These are phyloP conservation scores for Callionymus lyra DNA, from an alignment of 2,113 vertebrate genomes.

Conservation along the genomic window DNA sequence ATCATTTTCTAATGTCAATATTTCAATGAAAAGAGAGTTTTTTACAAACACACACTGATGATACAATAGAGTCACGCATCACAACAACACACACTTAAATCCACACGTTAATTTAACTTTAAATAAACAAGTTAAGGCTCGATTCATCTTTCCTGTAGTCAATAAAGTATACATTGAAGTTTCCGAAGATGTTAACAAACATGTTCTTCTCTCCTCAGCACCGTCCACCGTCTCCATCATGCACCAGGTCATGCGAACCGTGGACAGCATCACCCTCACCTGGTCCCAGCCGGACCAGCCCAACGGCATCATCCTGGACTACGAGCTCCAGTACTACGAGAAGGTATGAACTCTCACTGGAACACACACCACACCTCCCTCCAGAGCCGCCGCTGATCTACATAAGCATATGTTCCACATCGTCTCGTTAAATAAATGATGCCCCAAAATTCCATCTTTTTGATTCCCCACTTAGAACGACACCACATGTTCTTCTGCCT, in stretches of 20 bases:
- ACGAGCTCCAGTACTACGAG: conserved; percentile 92
- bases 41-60: too few relatives aligned
- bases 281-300: conserved; percentile 98
- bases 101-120: too few relatives aligned
- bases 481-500: conserved; percentile 10
- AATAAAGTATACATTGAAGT: neutral
- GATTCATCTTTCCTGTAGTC: too few relatives aligned
- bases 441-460: too few relatives aligned
- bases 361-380: neutral
- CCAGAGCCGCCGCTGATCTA: neutral
- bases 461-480: conserved; percentile 19
- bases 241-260: conserved; percentile 91
- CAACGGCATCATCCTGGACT: conserved; percentile 95
- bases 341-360: conserved; percentile 72
- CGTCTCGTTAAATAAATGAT: conserved; percentile 3
- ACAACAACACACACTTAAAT: too few relatives aligned
- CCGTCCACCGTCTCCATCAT: conserved; percentile 94
- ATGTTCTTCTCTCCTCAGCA: conserved; percentile 67
- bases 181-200: neutral
- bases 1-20: too few relatives aligned
- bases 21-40: too few relatives aligned
- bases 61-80: too few relatives aligned
- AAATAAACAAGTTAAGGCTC: too few relatives aligned
- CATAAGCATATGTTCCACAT: neutral
- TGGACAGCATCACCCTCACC: conserved; percentile 94